These are phyloP conservation scores for Guaruba guarouba DNA, from an alignment of 2,113 vertebrate species.

Conservation along the genomic window DNA sequence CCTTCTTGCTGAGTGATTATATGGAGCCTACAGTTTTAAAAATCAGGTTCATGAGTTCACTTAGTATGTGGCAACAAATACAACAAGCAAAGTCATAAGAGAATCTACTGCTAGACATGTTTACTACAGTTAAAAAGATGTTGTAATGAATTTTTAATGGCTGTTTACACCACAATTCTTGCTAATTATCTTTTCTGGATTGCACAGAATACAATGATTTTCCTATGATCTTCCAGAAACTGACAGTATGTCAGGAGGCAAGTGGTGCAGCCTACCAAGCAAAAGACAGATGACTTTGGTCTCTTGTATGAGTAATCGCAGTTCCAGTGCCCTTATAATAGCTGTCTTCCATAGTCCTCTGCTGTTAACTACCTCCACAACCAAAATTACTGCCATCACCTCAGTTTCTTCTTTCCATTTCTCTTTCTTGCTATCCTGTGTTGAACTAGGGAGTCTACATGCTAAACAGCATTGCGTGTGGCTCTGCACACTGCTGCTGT, in stretches of 20 bases:
- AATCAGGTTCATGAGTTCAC: slow-evolving; percentile 56
- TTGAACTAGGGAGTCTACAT: background rate
- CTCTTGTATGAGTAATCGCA: background rate
- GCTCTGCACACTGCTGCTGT: background rate
- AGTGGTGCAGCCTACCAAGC: background rate
- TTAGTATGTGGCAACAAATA: slow-evolving; percentile 18
- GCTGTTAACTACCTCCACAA: background rate
- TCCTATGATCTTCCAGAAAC: slow-evolving; percentile 43
- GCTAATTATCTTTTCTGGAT: slow-evolving; percentile 58
- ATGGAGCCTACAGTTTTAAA: background rate
- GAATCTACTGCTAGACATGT: slow-evolving; percentile 55
- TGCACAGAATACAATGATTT: slow-evolving; percentile 36
- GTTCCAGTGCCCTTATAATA: background rate
- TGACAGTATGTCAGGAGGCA: background rate
- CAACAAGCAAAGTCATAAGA: slow-evolving; percentile 10
- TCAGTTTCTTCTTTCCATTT: background rate
- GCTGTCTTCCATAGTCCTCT: background rate
- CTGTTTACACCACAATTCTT: slow-evolving; percentile 62
- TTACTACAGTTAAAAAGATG: slow-evolving; percentile 67
- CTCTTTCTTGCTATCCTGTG: background rate
- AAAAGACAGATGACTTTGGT: background rate
- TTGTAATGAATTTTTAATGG: slow-evolving; percentile 68
- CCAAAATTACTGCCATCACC: background rate
- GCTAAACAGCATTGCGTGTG: background rate
- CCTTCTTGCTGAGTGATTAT: background rate